phyloP scores from a whole-genome alignment of 2,113 vertebrate genomes.

The Macquaria ambigua region DNA sequence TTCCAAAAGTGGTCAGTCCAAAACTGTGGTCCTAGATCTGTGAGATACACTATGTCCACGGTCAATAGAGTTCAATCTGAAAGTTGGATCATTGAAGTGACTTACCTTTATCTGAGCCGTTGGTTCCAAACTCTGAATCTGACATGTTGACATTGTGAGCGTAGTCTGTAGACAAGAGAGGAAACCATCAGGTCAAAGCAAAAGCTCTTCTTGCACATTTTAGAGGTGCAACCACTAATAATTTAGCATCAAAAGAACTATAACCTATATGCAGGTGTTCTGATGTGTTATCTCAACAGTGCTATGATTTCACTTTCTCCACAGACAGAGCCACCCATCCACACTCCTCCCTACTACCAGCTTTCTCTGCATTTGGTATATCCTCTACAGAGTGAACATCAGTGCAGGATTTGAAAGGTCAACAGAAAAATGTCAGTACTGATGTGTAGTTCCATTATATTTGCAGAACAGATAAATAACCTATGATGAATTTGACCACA shows the following conservation, averaged over 20 bases:
- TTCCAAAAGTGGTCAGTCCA: not conserved
- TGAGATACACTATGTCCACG: not conserved
- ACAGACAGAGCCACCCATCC: not conserved
- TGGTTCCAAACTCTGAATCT: slow-evolving; percentile 89
- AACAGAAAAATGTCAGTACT: not conserved
- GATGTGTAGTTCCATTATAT: not conserved
- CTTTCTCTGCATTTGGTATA: not conserved
- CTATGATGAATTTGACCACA: not conserved
- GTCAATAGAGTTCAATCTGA: not conserved
- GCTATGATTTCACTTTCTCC: not conserved
- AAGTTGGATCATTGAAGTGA: too few species aligned
- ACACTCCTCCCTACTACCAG: not conserved
- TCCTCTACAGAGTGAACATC: not conserved
- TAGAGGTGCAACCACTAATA: not conserved
- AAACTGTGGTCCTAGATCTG: not conserved
- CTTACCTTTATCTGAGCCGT: slow-evolving; percentile 91
- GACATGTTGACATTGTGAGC: slow-evolving; percentile 89
- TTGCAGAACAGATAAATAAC: not conserved
- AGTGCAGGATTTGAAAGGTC: not conserved
- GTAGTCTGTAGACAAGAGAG: slow-evolving; percentile 84
- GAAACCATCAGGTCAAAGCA: not conserved
- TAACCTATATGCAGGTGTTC: not conserved
- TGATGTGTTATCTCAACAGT: not conserved
- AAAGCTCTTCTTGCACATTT: slow-evolving; percentile 6
- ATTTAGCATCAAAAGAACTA: not conserved